Conservation (phyloP, 2,113 vertebrate genomes). For the Tyto alba region DNA sequence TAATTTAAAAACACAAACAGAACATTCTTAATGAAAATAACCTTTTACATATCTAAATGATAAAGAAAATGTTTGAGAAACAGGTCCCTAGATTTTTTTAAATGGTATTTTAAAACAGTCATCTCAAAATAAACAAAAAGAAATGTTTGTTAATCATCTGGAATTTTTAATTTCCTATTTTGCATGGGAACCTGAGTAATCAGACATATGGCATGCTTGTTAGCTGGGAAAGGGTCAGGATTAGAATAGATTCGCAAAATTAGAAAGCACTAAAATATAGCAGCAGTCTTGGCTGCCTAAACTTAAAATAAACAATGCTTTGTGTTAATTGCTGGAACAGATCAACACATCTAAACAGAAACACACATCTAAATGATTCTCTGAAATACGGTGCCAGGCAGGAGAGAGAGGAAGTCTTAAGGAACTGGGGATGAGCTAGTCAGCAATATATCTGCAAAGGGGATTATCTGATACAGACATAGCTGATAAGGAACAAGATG, state of each 20-base stretch:
- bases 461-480: neutral
- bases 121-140: constrained; percentile 59
- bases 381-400: neutral
- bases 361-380: neutral
- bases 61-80: neutral
- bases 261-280: constrained; percentile 20
- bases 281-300: constrained; percentile 13
- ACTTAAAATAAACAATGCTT: neutral
- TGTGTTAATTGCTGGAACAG: constrained; percentile 25
- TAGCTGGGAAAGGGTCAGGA: constrained; percentile 45
- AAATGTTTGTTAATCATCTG: constrained; percentile 53
- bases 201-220: constrained; percentile 59
- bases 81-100: neutral
- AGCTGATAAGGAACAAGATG: neutral
- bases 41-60: neutral
- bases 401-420: neutral
- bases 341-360: neutral
- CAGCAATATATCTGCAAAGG: neutral
- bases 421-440: neutral
- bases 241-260: constrained; percentile 29
- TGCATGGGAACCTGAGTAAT: constrained; percentile 58
- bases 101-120: neutral
- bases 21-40: neutral
- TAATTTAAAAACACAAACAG: neutral
- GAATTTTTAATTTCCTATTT: constrained; percentile 63